phyloP scores from a whole-genome alignment of 2,113 vertebrate genomes.

The Phocoena phocoena region DNA sequence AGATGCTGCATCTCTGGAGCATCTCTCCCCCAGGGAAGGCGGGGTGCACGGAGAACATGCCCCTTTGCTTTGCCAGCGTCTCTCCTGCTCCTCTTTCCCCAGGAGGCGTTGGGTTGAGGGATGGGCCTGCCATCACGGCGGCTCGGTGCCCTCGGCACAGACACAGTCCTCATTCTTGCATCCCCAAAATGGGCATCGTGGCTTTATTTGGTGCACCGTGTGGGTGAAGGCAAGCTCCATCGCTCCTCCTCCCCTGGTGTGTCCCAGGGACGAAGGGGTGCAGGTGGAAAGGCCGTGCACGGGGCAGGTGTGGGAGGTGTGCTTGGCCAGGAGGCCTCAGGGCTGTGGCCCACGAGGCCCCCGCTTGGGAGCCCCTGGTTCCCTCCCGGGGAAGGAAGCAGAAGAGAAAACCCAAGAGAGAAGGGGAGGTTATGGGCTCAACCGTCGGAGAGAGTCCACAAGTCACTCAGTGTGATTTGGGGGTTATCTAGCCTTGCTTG shows the following conservation, averaged over 20 bases:
- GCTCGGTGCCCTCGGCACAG: neutral
- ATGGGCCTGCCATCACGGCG: neutral
- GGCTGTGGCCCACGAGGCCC: accelerated
- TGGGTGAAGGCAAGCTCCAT: neutral
- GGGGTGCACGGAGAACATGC: accelerated
- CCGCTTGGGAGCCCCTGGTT: constrained; percentile 23
- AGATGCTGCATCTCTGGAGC: neutral
- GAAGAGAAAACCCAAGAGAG: constrained; percentile 37
- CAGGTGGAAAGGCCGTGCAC: neutral
- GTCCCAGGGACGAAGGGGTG: neutral
- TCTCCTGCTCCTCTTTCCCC: neutral
- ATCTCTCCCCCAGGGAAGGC: neutral
- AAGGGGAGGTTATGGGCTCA: neutral
- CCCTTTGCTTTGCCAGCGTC: too few species aligned
- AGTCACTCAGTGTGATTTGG: too few species aligned
- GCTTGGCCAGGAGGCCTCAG: neutral
- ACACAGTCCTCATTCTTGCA: neutral
- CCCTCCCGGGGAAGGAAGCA: neutral
- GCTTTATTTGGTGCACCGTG: constrained; percentile 41
- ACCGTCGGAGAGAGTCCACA: neutral
- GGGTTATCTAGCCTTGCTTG: accelerated
- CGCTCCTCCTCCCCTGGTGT: neutral
- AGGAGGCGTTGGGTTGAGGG: neutral
- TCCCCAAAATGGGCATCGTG: neutral
- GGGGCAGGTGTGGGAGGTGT: neutral